Evolutionary conservation across 2,113 vertebrate species (phyloP).

Genomic region (Xiphorhynchus elegans): DNA sequence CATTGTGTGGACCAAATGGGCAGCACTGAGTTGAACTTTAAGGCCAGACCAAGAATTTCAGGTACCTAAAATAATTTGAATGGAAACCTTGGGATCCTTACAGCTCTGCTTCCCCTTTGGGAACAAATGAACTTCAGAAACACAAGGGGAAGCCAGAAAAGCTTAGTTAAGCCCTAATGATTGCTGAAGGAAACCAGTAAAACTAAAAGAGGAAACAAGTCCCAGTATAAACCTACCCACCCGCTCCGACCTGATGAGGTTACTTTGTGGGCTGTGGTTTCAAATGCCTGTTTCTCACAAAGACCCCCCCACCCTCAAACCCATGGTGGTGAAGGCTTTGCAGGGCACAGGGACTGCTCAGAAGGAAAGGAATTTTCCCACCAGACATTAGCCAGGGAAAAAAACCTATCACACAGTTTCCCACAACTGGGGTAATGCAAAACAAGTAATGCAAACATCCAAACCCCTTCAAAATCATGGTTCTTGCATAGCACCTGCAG

Average conservation of each 20-base stretch:
- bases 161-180: slow-evolving; percentile 45
- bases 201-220: slow-evolving; percentile 55
- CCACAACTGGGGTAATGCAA: background rate
- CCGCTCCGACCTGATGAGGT: background rate
- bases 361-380: slow-evolving; percentile 26
- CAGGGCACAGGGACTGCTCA: background rate
- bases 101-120: background rate
- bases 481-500: background rate
- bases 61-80: background rate
- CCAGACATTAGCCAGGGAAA: background rate
- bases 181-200: slow-evolving; percentile 60
- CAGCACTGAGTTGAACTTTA: background rate
- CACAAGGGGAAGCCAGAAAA: slow-evolving; percentile 44
- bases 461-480: background rate
- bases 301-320: background rate
- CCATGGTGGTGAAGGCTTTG: background rate
- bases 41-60: background rate
- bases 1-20: background rate
- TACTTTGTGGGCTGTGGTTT: slow-evolving; percentile 47
- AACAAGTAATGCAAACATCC: background rate
- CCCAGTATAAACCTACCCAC: slow-evolving; percentile 1
- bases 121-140: slow-evolving; percentile 40
- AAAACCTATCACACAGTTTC: background rate
- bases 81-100: background rate
- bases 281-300: background rate